Conservation (phyloP, 1,140 invertebrate genomes). For the Chymomyza costata region DNA sequence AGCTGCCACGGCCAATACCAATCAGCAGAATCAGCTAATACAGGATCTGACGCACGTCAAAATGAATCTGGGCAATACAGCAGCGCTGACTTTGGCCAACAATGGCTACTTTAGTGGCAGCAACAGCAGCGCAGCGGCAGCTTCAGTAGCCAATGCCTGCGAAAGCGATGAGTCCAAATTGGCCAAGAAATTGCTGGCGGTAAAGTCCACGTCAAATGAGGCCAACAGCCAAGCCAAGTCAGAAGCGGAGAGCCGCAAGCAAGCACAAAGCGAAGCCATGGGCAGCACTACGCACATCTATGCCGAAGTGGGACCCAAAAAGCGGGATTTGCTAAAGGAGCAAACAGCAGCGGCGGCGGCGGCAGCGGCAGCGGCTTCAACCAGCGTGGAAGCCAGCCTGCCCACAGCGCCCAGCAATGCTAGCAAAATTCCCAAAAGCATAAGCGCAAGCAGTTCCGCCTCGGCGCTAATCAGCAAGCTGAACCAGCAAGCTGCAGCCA, state of each 20-base stretch:
- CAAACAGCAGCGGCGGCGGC: conserved; percentile 53
- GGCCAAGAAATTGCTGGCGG: conserved; percentile 62
- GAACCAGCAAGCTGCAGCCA: conserved; percentile 39
- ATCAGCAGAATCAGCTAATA: conserved; percentile 70
- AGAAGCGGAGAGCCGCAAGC: conserved; percentile 42
- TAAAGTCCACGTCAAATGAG: conserved; percentile 27
- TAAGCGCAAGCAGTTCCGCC: conserved; percentile 51
- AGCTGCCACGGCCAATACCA: conserved; percentile 63
- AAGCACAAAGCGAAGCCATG: conserved; percentile 52
- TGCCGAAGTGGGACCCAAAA: conserved; percentile 68
- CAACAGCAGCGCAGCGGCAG: conserved; percentile 3
- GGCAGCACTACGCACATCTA: conserved; percentile 71
- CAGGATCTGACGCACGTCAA: conserved; percentile 69
- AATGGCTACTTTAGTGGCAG: conserved; percentile 38
- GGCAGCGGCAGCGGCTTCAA: conserved; percentile 34
- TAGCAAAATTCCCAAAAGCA: conserved; percentile 69
- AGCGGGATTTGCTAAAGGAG: conserved; percentile 44
- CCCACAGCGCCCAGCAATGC: conserved; percentile 27
- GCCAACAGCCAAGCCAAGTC: conserved; percentile 7
- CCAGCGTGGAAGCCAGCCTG: conserved; percentile 40
- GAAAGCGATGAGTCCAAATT: conserved; percentile 73
- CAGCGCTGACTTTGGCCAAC: conserved; percentile 1
- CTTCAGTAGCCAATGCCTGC: conserved; percentile 20
- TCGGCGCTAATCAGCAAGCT: conserved; percentile 57
- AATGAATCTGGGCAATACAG: conserved; percentile 31